Evolutionary conservation across 2,113 vertebrate species (phyloP), one percentile per base, ranked within the genome.

Genomic region (Hippoglossus stenolepis): DNA sequence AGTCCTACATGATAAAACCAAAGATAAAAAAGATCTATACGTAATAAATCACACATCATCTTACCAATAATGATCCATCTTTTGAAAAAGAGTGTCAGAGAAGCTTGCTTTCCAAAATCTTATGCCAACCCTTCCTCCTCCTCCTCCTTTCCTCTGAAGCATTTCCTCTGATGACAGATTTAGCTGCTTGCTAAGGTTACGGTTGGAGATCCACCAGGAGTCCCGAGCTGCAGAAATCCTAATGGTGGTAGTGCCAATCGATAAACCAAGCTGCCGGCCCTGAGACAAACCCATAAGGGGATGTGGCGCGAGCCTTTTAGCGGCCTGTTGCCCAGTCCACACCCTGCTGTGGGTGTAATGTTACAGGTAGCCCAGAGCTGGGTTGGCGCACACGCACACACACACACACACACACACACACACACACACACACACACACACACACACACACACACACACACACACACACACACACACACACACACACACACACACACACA

Each of bases 61-160:
- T 87, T 78, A 91, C 70, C 80, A 88, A 45, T 80, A 23, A 24
- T 67, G 56, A 47, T 89, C 75, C 13, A 86, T 57, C 62, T 83
- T 92, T 63, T 40, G 49, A 1, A 84, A 70, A 57, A 82, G 45
- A 9, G 61, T 38, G 38, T 60, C 75, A 53, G 79, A 85, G 61
- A 88, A 51, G 60, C 67, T 82, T 11, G 21, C 35, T 31, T 49
- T 68, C 40, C 54, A 80, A 70, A 38, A 38, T 38, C 38, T 4
- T 2, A 63, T 40, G 20, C 21, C 38, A 47, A 38, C 65, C 38
- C 31, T 64, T 5, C 28, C 31, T 84, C 75, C 60, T 76, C 40
- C 66, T 67, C 67, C 26, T 3, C 26, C 23, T 85, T 57, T 70
- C 23, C 35, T 62, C 40, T 75, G 75, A 68, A 65, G 54, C 64